phyloP scores from a whole-genome alignment of 2,888 invertebrate genomes.

The Mythimna impura region DNA sequence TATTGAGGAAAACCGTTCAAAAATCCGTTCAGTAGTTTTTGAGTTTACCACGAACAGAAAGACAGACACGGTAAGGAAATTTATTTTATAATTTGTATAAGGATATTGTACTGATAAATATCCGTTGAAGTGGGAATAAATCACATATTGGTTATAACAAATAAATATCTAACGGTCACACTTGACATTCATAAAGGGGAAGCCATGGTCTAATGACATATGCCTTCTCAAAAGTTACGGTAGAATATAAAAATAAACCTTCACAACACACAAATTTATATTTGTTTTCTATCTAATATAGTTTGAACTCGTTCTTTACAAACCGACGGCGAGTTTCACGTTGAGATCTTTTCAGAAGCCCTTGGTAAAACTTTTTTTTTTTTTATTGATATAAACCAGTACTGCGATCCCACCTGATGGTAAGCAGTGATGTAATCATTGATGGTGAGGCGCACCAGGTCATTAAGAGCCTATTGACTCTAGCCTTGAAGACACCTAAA shows the following conservation, averaged over 20 bases:
- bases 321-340: background rate
- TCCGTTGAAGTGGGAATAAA: conserved; percentile 18
- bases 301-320: background rate
- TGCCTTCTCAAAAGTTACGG: background rate
- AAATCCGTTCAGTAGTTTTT: no score
- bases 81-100: no score
- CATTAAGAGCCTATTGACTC: no score
- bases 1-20: no score
- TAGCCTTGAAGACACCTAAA: no score
- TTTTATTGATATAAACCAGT: no score
- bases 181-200: conserved; percentile 2
- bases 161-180: conserved; percentile 15
- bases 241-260: background rate
- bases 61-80: no score
- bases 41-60: no score
- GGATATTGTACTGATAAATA: conserved; percentile 11
- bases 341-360: background rate
- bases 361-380: background rate
- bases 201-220: background rate
- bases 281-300: background rate
- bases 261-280: background rate
- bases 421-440: no score
- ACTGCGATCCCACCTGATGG: no score
- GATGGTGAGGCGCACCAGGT: no score
- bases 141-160: conserved; percentile 4